These are phyloP conservation scores for Aporophyla nigra DNA, from an alignment of 2,888 invertebrate species.

Conservation along the genomic window DNA sequence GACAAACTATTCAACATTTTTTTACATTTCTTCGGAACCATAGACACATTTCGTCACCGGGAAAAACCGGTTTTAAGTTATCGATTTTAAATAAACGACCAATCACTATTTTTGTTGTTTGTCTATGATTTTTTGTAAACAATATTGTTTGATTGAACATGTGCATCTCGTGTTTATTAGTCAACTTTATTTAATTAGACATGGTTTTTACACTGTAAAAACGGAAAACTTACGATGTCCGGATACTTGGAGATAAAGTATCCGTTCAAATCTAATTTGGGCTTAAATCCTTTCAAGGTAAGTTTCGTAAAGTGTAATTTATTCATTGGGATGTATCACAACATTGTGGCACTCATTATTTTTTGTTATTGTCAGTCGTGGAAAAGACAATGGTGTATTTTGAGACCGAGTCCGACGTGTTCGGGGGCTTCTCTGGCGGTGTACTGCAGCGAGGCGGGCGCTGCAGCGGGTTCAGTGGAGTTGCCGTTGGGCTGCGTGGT, in stretches of 20 bases:
- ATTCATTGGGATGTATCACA: conserved; percentile 62
- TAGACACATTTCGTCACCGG: conserved; percentile 34
- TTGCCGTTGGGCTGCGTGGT: conserved; percentile 91
- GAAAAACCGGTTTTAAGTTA: conserved; percentile 72
- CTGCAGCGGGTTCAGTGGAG: conserved; percentile 87
- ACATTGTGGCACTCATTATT: conserved; percentile 69
- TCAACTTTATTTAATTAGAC: conserved; percentile 60
- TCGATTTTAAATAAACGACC: conserved; percentile 82
- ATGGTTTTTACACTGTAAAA: conserved; percentile 59
- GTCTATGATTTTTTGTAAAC: conserved; percentile 80
- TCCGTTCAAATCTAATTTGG: conserved; percentile 91
- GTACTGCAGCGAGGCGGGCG: conserved; percentile 89
- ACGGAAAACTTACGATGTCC: conserved; percentile 80
- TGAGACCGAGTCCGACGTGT: conserved; percentile 90
- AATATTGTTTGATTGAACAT: conserved; percentile 73
- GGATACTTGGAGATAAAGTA: conserved; percentile 93
- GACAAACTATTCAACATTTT: neutral
- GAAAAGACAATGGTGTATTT: conserved; percentile 93
- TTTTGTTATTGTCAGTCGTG: conserved; percentile 89
- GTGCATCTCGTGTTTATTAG: conserved; percentile 68
- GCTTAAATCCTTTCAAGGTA: conserved; percentile 92
- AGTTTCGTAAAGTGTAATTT: conserved; percentile 67
- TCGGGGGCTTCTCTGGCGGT: conserved; percentile 90
- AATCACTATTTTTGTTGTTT: conserved; percentile 88
- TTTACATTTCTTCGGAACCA: conserved; percentile 10